Evolutionary conservation across 64 coral and sea anemone genomes (phyloP), one percentile per base, ranked within the genome.

Genomic region (Porites australiensis): DNA sequence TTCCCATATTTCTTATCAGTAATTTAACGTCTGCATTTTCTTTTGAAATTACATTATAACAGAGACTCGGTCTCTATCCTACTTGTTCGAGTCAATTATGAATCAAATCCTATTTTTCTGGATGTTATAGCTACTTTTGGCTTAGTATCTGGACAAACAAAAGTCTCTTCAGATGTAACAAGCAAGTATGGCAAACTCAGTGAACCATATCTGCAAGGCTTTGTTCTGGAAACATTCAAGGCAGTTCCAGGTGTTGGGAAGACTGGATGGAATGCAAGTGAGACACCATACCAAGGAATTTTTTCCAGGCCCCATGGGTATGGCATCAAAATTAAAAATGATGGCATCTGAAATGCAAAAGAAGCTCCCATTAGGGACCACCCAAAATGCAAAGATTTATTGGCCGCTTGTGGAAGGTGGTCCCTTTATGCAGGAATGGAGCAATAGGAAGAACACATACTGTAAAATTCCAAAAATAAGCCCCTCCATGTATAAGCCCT

Each of bases 231-330:
- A 37, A 95, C 94, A 70, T 98, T 98, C 23, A 95, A 98, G 69
- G 82, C 81, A 75, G 88, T 96, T 23, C 96, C 96, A 50, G 96
- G 96, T 18, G 86, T 98, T 48, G 94, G 88, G 0, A 98, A 98
- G 61, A 96, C 93, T 13, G 96, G 96, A 2, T 98, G 96, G 96
- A 98, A 90, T 93, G 74, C 96, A 8, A 95, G 69, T 71, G 91
- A 95, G 60, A 93, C 74, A 4, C 96, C 96, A 13, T 98, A 82
- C 48, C 96, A 98, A 73, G 94, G 90, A 18, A 79, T 95, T 22
- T 95, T 89, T 52, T 93, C 89, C 18, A 93, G 88, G 70, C 96
- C 96, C 6, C 74, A 59, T 66, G 96, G 92, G 92, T 94, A 76
- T 91, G 86, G n/a, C 2, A 77, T 11, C 7, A 46, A 19, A 86